Evolutionary conservation across 2,113 vertebrate genomes (phyloP), one percentile per base, ranked within the genome.

Genomic region (Syngnathus typhle): DNA sequence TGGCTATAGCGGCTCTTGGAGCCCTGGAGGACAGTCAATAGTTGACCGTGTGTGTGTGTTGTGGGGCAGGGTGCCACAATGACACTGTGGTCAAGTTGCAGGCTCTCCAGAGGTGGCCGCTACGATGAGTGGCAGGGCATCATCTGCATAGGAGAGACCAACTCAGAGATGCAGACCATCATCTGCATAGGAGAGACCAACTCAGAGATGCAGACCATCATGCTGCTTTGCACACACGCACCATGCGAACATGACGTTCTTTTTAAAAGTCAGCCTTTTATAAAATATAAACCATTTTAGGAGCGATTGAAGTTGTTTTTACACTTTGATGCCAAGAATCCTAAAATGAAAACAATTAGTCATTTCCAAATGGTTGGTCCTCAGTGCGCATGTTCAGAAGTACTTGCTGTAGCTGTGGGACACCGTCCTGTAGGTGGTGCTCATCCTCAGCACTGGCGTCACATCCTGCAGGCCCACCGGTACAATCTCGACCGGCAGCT

Each of bases 331-430:
- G 41, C 8, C 41, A 11, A 41, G 9, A 41, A 41, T 41, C 41
- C 41, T 41, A 41, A 41, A 41, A 41, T 44, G 44, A 46, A 46
- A 15, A 13, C 11, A 3, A 46, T 16, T 11, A 46, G 16, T 6
- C 13, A 47, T 47, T 47, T 47, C 15, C 46, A 47, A 47, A 47
- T 4, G 46, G 18, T 51, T 7, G 2, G 6, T n/a, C 47, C 18
- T 47, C 6, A 16, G 6, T 18, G 47, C 1, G 21, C 38, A 16
- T 73, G 63, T 61, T 47, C 82, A 97, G 95, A 96, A 95, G 76
- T 95, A 94, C 70, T 92, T 98, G 75, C 95, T 98, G 90, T 93
- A 97, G 90, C 90, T 98, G 69, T 98, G 96, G 96, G 95, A 98
- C 56, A 94, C 94, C 1, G 94, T 98, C 78, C 87, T 98, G 72